phyloP scores from a whole-genome alignment of 1,140 invertebrate genomes.

The Eumaeus atala region DNA sequence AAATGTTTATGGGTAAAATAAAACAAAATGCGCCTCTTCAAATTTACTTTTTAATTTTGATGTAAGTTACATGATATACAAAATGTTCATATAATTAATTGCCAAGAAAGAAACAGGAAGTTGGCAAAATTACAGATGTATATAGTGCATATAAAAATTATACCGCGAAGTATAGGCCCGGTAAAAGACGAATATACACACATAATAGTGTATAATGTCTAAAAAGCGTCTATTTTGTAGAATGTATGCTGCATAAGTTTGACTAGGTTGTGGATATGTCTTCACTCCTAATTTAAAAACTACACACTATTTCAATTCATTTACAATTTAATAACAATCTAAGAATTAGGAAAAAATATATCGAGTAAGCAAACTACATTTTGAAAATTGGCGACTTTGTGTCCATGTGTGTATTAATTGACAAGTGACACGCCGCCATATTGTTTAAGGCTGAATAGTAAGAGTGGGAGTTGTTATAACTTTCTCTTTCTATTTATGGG shows the following conservation, averaged over 20 bases:
- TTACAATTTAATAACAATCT: constrained; percentile 13
- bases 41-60: constrained; percentile 11
- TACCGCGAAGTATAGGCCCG: too few species aligned
- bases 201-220: not conserved
- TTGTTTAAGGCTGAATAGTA: not conserved
- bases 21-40: constrained; percentile 1
- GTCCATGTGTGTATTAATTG: not conserved
- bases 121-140: too few species aligned
- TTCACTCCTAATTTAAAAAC: constrained; percentile 16
- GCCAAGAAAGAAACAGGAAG: too few species aligned
- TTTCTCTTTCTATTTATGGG: too few species aligned
- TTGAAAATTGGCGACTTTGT: not conserved
- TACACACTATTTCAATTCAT: constrained; percentile 15
- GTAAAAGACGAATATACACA: too few species aligned
- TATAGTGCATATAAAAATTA: too few species aligned
- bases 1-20: not conserved
- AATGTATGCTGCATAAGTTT: constrained; percentile 15
- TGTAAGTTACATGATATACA: constrained; percentile 7
- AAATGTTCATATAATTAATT: not conserved
- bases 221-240: constrained; percentile 6
- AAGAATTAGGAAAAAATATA: not conserved
- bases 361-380: not conserved
- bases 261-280: constrained; percentile 17
- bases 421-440: not conserved
- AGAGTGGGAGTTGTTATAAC: too few species aligned